phyloP scores from a whole-genome alignment of 2,888 invertebrate genomes.

The Clanis bilineata region DNA sequence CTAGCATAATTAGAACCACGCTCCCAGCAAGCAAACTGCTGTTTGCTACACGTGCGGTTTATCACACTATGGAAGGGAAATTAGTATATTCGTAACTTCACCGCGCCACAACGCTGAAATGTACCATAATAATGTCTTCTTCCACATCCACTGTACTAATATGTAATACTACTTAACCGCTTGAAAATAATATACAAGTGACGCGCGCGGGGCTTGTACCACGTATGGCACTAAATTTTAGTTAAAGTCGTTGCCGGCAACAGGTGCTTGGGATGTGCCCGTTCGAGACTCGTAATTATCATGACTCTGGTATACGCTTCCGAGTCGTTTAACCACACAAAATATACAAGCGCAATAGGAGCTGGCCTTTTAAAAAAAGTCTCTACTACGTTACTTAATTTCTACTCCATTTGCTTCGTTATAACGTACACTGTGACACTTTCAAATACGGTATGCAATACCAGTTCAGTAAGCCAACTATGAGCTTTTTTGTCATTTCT shows the following conservation, averaged over 20 bases:
- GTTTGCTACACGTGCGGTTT: constrained; percentile 10
- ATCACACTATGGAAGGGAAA: not conserved
- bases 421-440: no score
- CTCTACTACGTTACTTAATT: not conserved
- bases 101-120: constrained; percentile 4
- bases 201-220: constrained; percentile 61
- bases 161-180: constrained; percentile 66
- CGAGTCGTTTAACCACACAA: constrained; percentile 19
- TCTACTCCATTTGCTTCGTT: not conserved
- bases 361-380: not conserved
- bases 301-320: constrained; percentile 51
- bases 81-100: constrained; percentile 10
- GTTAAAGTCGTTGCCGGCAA: constrained; percentile 73
- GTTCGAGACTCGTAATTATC: constrained; percentile 70
- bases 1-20: constrained; percentile 1
- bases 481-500: no score
- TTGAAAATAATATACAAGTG: constrained; percentile 72
- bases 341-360: constrained; percentile 7
- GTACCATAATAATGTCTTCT: constrained; percentile 37
- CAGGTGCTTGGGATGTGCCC: constrained; percentile 74
- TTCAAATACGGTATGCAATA: no score
- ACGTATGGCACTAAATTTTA: constrained; percentile 77
- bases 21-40: not conserved
- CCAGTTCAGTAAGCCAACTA: no score
- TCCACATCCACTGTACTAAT: constrained; percentile 41